phyloP scores from a whole-genome alignment of 2,797 vertebrate species.

The Somateria mollissima region DNA sequence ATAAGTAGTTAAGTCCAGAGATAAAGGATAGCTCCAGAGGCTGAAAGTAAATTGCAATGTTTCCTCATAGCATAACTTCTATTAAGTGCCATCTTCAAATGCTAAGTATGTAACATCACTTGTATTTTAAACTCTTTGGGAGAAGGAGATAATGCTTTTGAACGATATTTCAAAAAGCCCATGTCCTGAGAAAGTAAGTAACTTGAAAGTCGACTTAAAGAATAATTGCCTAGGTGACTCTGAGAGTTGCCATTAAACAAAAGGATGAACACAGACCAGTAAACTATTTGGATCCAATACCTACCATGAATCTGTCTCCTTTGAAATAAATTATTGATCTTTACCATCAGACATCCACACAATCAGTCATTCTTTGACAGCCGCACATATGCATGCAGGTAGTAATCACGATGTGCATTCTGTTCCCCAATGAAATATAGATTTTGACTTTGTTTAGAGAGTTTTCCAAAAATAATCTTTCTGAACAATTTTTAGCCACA shows the following conservation, averaged over 20 bases:
- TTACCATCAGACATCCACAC: not conserved
- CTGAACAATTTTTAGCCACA: not conserved
- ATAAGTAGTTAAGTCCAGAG: not conserved
- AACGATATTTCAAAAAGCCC: not conserved
- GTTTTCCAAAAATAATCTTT: slow-evolving; percentile 5
- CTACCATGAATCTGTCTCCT: slow-evolving; percentile 64
- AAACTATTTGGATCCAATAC: slow-evolving; percentile 62
- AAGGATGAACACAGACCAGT: slow-evolving; percentile 56
- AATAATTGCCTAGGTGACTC: slow-evolving; percentile 33
- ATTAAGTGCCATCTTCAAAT: not conserved
- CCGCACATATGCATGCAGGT: slow-evolving; percentile 52
- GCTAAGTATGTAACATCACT: not conserved
- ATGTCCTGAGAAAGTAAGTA: not conserved
- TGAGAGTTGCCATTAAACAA: slow-evolving; percentile 55
- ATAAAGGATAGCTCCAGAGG: not conserved
- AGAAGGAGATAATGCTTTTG: not conserved
- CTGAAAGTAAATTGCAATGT: not conserved
- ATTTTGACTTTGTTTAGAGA: slow-evolving; percentile 44
- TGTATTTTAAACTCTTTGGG: not conserved
- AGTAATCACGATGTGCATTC: not conserved
- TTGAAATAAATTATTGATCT: slow-evolving; percentile 68
- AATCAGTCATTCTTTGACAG: slow-evolving; percentile 53
- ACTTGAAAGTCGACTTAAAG: slow-evolving; percentile 41
- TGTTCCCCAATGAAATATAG: slow-evolving; percentile 28
- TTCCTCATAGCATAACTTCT: not conserved